These are phyloP conservation scores for Cichladusa arquata DNA, from an alignment of 2,113 vertebrate species.

Conservation along the genomic window DNA sequence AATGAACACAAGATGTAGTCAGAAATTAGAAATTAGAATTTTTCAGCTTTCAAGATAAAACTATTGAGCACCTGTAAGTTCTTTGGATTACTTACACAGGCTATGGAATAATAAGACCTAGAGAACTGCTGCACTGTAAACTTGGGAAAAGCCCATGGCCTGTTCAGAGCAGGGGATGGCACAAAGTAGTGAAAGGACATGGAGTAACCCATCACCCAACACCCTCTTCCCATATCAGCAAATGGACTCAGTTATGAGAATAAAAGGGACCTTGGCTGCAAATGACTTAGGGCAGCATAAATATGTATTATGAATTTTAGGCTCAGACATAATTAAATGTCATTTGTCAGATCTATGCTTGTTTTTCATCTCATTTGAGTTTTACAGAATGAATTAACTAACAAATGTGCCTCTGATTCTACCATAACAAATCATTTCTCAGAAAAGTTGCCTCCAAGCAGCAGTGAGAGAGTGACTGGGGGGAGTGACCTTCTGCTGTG, in stretches of 20 bases:
- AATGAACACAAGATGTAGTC: not conserved
- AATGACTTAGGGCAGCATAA: conserved; percentile 60
- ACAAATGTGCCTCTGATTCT: conserved; percentile 46
- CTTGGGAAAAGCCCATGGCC: not conserved
- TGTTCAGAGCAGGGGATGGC: not conserved
- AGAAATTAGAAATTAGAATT: not conserved
- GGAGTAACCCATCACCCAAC: not conserved
- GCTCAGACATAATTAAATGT: conserved; percentile 51
- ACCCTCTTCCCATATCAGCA: not conserved
- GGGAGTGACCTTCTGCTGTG: conserved; percentile 53
- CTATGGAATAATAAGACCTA: not conserved
- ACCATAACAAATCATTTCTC: conserved; percentile 58
- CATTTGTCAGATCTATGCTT: conserved; percentile 49
- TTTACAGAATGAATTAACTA: conserved; percentile 53
- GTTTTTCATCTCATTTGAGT: conserved; percentile 58
- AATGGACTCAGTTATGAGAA: conserved; percentile 22
- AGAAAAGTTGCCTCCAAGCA: conserved; percentile 23
- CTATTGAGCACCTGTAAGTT: not conserved
- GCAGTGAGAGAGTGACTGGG: conserved; percentile 3
- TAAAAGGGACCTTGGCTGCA: conserved; percentile 45
- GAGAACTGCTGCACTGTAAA: not conserved
- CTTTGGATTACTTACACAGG: not conserved
- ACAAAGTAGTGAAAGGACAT: not conserved
- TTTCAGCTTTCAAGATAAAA: not conserved
- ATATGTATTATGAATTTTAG: conserved; percentile 54